Conservation (phyloP, 1,140 invertebrate species). For the Drosophila ananassae region DNA sequence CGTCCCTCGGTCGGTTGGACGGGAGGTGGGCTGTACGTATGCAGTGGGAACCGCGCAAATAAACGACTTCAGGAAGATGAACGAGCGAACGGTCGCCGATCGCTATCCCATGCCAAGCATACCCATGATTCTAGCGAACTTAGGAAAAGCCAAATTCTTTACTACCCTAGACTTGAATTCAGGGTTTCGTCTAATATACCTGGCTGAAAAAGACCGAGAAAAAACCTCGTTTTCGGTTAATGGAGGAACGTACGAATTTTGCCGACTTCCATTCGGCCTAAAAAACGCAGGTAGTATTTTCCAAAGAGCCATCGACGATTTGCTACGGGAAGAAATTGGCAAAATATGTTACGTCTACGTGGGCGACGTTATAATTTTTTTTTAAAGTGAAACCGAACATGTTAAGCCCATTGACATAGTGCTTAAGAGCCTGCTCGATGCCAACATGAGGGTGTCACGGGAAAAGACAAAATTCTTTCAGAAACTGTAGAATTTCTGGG, state of each 20-base stretch:
- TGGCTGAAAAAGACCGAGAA: conserved; percentile 11
- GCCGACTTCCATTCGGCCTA: conserved; percentile 13
- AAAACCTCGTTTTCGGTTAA: conserved; percentile 31
- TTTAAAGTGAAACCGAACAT: neutral
- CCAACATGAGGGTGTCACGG: no score
- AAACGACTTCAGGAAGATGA: conserved; percentile 16
- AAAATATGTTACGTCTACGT: conserved; percentile 11
- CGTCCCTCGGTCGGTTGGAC: no score
- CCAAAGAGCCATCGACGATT: conserved; percentile 17
- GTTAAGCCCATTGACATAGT: neutral
- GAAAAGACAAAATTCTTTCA: neutral
- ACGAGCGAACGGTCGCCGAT: conserved; percentile 15
- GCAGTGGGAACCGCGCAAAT: no score
- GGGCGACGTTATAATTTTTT: neutral
- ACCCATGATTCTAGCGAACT: no score
- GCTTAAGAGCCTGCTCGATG: no score
- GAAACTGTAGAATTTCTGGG: neutral
- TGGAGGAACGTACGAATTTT: conserved; percentile 20
- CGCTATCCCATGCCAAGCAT: conserved; percentile 18
- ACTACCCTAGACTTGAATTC: conserved; percentile 19
- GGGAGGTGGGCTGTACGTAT: no score
- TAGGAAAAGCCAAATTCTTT: conserved; percentile 10
- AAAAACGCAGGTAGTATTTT: conserved; percentile 19
- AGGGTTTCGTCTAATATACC: conserved; percentile 17
- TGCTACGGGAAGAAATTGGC: conserved; percentile 13